These are phyloP conservation scores for Mohoua ochrocephala DNA, from an alignment of 2,113 vertebrate species.

Conservation along the genomic window DNA sequence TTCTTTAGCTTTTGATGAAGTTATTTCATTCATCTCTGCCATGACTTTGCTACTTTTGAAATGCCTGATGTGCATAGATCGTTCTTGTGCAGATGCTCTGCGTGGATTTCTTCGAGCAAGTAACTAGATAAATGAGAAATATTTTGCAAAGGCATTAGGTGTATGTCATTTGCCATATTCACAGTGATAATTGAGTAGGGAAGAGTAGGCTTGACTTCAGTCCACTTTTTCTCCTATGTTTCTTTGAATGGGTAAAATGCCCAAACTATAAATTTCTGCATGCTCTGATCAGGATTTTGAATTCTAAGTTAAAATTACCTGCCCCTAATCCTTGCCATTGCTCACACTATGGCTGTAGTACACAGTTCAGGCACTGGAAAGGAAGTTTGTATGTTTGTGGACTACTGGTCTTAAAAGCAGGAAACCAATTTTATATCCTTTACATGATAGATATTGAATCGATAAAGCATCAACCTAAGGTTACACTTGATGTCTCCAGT, in stretches of 20 bases:
- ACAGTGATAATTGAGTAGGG: background rate
- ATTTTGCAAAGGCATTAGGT: background rate
- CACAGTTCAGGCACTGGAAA: background rate
- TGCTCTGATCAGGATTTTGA: background rate
- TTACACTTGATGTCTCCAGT: slow-evolving; percentile 33
- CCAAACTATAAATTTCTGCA: background rate
- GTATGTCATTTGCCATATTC: background rate
- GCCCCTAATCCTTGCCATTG: background rate
- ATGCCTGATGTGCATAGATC: background rate
- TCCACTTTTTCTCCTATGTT: background rate
- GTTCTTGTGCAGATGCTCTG: background rate
- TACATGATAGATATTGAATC: slow-evolving; percentile 22
- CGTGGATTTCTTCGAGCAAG: background rate
- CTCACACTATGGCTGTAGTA: background rate
- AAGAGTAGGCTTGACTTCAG: background rate
- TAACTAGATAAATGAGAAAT: background rate
- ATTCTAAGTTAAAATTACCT: background rate
- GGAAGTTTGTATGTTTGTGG: background rate
- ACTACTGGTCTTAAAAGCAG: slow-evolving; percentile 24
- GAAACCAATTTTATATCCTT: slow-evolving; percentile 41
- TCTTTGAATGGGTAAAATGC: background rate
- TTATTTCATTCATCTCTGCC: background rate
- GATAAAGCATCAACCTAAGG: slow-evolving; percentile 23
- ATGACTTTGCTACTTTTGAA: background rate
- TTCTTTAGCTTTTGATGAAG: background rate